These are phyloP conservation scores for Ganaspis sp. DNA, from an alignment of 1,140 invertebrate species.

Conservation along the genomic window DNA sequence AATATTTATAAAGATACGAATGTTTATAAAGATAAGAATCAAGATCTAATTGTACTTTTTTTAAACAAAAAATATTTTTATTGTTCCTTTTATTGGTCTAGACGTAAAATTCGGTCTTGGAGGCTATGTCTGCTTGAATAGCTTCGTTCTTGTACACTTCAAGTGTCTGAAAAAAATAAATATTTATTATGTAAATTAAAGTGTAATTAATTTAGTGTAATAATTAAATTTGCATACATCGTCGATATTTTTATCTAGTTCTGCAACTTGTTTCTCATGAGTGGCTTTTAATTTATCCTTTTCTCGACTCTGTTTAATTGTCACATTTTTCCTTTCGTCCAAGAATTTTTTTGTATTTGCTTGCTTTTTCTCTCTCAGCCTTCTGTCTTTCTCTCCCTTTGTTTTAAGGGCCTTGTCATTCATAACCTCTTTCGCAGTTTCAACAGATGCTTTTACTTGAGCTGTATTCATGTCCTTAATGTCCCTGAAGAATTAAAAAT, in stretches of 20 bases:
- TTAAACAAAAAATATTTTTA: background rate
- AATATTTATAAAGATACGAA: conserved; percentile 1
- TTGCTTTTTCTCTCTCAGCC: conserved; percentile 96
- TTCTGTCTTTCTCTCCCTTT: conserved; percentile 97
- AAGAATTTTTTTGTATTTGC: conserved; percentile 99
- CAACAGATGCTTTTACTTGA: conserved; percentile 97
- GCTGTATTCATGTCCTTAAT: conserved; percentile 96
- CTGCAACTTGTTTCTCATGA: conserved; percentile 94
- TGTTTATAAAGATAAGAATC: too few relatives aligned
- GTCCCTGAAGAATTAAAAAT: conserved; percentile 79
- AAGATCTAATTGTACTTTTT: too few relatives aligned
- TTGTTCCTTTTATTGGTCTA: conserved; percentile 59
- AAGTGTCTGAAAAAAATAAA: conserved; percentile 81
- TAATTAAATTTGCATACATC: conserved; percentile 79
- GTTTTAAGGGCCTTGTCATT: conserved; percentile 98
- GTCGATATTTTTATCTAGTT: conserved; percentile 91
- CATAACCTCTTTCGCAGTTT: conserved; percentile 96
- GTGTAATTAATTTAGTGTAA: too few relatives aligned
- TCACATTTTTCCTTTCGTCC: conserved; percentile 94
- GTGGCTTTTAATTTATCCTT: conserved; percentile 94
- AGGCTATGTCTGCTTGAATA: conserved; percentile 89
- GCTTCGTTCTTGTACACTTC: conserved; percentile 95
- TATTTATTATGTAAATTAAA: conserved; percentile 38
- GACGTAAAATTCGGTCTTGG: conserved; percentile 91
- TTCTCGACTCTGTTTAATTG: conserved; percentile 94